A percentile compares a stretch with the other conserved stretches of the same genome.
These are phyloP conservation scores for Cynodonichthys magdalenae DNA, from an alignment of 2,797 vertebrate species.

Conservation along the genomic window DNA sequence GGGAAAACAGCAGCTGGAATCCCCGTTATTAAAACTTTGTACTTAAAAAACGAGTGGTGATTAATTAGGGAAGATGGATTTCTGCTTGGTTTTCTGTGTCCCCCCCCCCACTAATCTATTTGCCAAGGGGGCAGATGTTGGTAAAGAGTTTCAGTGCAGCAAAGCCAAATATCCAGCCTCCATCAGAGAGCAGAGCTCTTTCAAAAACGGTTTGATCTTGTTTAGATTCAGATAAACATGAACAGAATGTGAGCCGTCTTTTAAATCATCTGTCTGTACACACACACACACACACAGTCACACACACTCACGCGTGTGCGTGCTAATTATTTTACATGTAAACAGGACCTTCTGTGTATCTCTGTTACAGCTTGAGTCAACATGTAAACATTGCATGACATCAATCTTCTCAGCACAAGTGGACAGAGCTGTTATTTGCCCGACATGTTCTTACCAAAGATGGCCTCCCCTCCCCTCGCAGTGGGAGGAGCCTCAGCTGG, in stretches of 20 bases:
- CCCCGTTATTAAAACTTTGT: conserved; percentile 20
- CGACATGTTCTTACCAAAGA: conserved; percentile 58
- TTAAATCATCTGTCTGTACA: conserved; percentile 23
- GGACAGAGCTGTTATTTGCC: conserved; percentile 72
- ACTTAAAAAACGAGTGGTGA: conserved; percentile 31
- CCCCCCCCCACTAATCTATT: not conserved
- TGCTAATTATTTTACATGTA: conserved; percentile 56
- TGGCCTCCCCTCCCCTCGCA: conserved; percentile 46
- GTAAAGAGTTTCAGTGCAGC: conserved; percentile 36
- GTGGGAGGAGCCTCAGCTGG: conserved; percentile 52
- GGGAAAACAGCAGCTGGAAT: conserved; percentile 10
- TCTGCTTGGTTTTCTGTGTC: conserved; percentile 21
- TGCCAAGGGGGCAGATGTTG: conserved; percentile 46
- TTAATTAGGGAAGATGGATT: conserved; percentile 45
- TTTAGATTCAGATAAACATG: conserved; percentile 63
- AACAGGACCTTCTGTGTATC: conserved; percentile 60
- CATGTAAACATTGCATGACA: conserved; percentile 58
- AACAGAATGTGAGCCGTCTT: conserved; percentile 33
- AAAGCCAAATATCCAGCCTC: conserved; percentile 42
- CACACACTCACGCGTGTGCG: no score
- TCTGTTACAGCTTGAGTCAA: conserved; percentile 62
- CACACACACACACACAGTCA: no score
- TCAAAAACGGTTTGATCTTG: conserved; percentile 66
- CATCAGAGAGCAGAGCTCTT: conserved; percentile 44
- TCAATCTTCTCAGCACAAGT: conserved; percentile 70